Percentiles rank a stretch among this genome's conserved stretches.
Evolutionary conservation across 2,888 invertebrate genomes (phyloP).

Genomic region (Escarpia spicata): DNA sequence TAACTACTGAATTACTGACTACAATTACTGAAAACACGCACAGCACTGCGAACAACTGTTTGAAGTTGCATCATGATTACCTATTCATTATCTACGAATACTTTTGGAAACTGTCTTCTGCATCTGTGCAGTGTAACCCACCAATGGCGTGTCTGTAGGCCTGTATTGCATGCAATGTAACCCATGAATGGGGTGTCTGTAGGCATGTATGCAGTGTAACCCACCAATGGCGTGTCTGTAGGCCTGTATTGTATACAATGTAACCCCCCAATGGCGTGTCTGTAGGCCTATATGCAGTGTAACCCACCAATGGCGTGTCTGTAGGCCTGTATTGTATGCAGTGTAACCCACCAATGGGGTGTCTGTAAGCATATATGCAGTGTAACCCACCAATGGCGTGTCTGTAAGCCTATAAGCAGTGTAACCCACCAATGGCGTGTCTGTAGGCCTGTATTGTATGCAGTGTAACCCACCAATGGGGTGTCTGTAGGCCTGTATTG

Average conservation of each 20-base stretch:
- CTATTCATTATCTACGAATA: no score
- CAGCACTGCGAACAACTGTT: no score
- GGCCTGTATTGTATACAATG: neutral
- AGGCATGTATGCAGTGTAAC: neutral
- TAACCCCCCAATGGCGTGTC: neutral
- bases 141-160: no score
- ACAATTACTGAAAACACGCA: no score
- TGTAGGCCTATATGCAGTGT: neutral
- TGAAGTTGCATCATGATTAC: no score
- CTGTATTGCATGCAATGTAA: no score
- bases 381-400: neutral
- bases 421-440: neutral
- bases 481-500: neutral
- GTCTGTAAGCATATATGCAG: neutral
- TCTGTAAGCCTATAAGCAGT: neutral
- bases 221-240: neutral
- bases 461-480: neutral
- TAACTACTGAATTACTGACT: no score
- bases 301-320: neutral
- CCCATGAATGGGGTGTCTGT: no score
- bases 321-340: neutral
- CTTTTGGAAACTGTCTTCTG: no score
- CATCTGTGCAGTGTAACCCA: no score
- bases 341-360: neutral
- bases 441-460: neutral